Evolutionary conservation across 2,888 invertebrate genomes (phyloP).

Genomic region (Heliconius charithonia): DNA sequence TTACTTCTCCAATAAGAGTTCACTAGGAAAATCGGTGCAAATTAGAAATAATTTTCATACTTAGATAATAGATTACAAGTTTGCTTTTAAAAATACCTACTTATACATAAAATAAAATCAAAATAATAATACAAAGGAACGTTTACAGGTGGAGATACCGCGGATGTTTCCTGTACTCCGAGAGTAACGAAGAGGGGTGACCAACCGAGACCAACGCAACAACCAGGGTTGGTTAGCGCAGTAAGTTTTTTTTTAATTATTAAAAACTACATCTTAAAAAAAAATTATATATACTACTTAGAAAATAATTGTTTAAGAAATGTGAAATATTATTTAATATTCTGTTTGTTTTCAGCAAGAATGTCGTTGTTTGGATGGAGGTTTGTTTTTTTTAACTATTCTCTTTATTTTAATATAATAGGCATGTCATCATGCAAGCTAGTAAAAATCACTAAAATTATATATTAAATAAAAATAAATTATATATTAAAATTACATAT

Average conservation of each 20-base stretch:
- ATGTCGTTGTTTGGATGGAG: constrained; percentile 67
- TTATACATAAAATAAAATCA: neutral
- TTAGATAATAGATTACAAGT: neutral
- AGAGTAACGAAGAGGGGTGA: constrained; percentile 54
- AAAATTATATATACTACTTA: neutral
- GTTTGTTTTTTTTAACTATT: constrained; percentile 46
- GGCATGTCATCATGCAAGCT: too few species aligned
- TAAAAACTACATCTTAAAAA: neutral
- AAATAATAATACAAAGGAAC: neutral
- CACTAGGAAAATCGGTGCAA: too few species aligned
- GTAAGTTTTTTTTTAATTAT: constrained; percentile 25
- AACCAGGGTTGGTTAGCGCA: constrained; percentile 17
- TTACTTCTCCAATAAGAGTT: too few species aligned
- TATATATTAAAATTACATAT: too few species aligned
- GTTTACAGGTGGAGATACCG: constrained; percentile 58
- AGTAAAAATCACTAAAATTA: too few species aligned
- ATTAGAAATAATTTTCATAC: too few species aligned
- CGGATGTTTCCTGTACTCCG: constrained; percentile 59
- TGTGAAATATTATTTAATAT: neutral
- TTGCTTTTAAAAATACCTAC: neutral
- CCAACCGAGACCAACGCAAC: constrained; percentile 44
- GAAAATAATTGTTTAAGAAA: neutral
- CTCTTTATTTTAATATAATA: neutral
- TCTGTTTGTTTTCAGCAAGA: constrained; percentile 58
- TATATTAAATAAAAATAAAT: too few species aligned